These are phyloP conservation scores for Paralinhomoeus sp. DNA, from an alignment of 2,888 invertebrate genomes.

Conservation along the genomic window DNA sequence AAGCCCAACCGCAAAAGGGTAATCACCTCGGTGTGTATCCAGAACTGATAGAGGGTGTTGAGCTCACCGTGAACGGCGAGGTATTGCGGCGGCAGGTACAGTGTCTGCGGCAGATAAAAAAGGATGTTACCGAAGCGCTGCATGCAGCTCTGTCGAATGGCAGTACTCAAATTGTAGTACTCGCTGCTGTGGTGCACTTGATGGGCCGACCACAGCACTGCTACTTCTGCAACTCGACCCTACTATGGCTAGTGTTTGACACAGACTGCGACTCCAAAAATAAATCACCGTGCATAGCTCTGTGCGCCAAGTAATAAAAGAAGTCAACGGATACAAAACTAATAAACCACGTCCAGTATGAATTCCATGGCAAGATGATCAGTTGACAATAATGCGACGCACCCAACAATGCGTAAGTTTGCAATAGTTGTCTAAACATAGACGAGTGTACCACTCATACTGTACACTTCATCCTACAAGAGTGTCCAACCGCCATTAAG, in stretches of 20 bases:
- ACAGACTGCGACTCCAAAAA: too few relatives aligned
- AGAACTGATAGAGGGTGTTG: conserved; percentile 70
- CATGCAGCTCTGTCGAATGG: conserved; percentile 51
- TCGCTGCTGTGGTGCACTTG: conserved; percentile 75
- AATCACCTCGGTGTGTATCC: conserved; percentile 62
- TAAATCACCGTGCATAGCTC: not conserved
- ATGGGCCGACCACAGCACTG: conserved; percentile 65
- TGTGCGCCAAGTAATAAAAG: not conserved
- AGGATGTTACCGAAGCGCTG: conserved; percentile 35
- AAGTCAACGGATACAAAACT: not conserved
- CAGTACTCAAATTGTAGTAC: conserved; percentile 63
- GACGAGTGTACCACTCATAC: too few relatives aligned
- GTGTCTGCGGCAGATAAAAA: not conserved
- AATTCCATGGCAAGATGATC: too few relatives aligned
- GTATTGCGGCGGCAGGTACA: conserved; percentile 5
- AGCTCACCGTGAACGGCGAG: conserved; percentile 65
- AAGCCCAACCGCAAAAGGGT: too few relatives aligned
- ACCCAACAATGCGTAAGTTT: too few relatives aligned
- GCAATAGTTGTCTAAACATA: too few relatives aligned
- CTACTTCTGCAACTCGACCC: conserved; percentile 42
- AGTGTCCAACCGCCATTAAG: too few relatives aligned
- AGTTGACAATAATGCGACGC: too few relatives aligned
- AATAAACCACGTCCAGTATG: not conserved
- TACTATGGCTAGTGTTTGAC: not conserved
- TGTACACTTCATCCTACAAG: too few relatives aligned